Base-by-base conservation (phyloP, 2,888 invertebrate genomes). In the Atherix ibis region DNA sequence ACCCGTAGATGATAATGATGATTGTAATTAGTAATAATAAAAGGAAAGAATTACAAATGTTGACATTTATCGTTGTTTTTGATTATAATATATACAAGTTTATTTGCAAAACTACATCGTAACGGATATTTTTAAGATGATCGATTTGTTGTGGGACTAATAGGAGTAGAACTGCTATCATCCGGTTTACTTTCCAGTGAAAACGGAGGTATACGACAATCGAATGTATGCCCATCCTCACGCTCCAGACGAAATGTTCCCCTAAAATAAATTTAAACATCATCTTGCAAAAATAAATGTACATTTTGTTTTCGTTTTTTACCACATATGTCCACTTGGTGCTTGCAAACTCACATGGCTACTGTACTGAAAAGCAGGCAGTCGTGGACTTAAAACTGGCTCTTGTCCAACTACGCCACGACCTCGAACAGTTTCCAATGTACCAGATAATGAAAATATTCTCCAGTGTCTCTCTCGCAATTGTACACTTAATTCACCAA, bases 191-290 rank as follows among this genome's bases (percentile, higher is more conserved):
- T 92, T 63, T 97, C 95, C 40, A 97, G 65, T 0, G 91, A 89
- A 61, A 97, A 95, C 1, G 97, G 92, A 26, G 97, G 97, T 53
- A 98, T 95, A 52, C 92, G 75, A 56, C 94, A 94, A 60, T 97
- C 95, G 61, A 97, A 97, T 1, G 85, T 82, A 54, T 87, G 85
- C 3, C 95, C 95, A 62, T 97, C 94, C 58, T 94, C 89, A 38
- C 94, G 72, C 63, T 97, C 95, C 81, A 98, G 85, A 48, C 92
- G 72, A 54, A 95, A 97, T 3, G 92, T 94, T 35, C 97, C 97
- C 83, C 83, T 84, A 49, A 28, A 59, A 58, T 36, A 30, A 27
- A n/a, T n/a, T n/a, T n/a, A n/a, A n/a, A n/a, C n/a, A n/a, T n/a
- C n/a, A n/a, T n/a, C n/a, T n/a, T n/a, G 6, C 10, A n/a, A 27